Percentiles rank a stretch among this genome's conserved stretches.
Evolutionary conservation across 2,113 vertebrate genomes (phyloP).

Genomic region (Leiothrix lutea): DNA sequence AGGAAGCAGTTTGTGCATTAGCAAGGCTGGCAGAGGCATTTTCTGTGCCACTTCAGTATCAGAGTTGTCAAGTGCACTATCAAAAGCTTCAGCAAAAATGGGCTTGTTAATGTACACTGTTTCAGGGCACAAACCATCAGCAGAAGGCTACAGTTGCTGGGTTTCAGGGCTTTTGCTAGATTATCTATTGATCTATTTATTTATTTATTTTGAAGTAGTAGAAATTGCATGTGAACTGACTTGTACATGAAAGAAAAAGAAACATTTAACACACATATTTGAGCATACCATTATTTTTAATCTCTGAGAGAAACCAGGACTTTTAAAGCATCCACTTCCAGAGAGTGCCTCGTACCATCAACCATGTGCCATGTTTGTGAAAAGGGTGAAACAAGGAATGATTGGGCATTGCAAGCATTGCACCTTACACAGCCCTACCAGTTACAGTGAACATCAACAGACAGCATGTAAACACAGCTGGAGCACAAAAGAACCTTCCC

Average conservation of each 20-base stretch:
- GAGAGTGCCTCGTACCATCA: accelerated
- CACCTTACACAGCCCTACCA: background rate
- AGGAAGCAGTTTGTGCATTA: slow-evolving; percentile 29
- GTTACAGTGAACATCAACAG: background rate
- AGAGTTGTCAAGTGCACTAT: background rate
- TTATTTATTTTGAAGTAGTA: background rate
- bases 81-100: background rate
- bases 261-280: background rate
- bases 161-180: background rate
- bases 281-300: background rate
- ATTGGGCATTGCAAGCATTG: background rate
- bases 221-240: background rate
- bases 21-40: background rate
- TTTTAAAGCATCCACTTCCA: background rate
- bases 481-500: background rate
- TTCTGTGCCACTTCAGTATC: background rate
- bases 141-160: background rate
- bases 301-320: background rate
- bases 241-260: background rate
- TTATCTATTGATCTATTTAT: background rate
- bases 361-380: accelerated
- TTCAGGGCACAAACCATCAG: background rate
- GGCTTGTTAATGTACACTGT: background rate
- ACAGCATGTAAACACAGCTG: background rate
- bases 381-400: background rate